Evolutionary conservation across 2,113 vertebrate species (phyloP).

Genomic region (Carassius gibelio): DNA sequence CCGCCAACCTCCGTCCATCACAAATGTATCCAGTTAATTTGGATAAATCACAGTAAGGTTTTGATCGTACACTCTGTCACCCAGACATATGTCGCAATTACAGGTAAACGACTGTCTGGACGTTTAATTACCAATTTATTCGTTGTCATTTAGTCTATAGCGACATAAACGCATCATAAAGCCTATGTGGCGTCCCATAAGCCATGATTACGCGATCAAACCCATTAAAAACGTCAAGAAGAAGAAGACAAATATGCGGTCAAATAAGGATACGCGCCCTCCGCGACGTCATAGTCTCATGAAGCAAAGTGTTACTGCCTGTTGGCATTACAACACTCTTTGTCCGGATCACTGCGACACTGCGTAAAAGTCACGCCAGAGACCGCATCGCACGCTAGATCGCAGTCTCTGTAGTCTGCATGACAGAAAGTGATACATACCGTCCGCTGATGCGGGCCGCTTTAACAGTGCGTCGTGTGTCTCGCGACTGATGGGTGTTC

Average conservation of each 20-base stretch:
- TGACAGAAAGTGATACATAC: slow-evolving; percentile 53
- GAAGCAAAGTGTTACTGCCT: not conserved
- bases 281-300: slow-evolving; percentile 30
- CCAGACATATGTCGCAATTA: slow-evolving; percentile 20
- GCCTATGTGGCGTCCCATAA: not conserved
- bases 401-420: not conserved
- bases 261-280: slow-evolving; percentile 38
- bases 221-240: slow-evolving; percentile 18
- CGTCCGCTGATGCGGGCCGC: slow-evolving; percentile 49
- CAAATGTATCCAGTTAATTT: slow-evolving; percentile 53
- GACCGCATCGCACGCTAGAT: not conserved
- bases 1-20: not conserved
- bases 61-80: not conserved
- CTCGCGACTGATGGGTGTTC: slow-evolving; percentile 37
- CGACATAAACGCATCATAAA: not conserved
- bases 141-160: not conserved
- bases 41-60: slow-evolving; percentile 31
- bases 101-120: slow-evolving; percentile 28
- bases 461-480: slow-evolving; percentile 39
- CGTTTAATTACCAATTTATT: slow-evolving; percentile 36
- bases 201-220: not conserved
- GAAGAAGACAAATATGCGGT: slow-evolving; percentile 31
- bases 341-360: slow-evolving; percentile 27
- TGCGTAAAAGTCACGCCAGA: slow-evolving; percentile 16
- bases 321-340: not conserved